Conservation (phyloP, 2,113 vertebrate genomes). For the Acanthochromis polyacanthus region DNA sequence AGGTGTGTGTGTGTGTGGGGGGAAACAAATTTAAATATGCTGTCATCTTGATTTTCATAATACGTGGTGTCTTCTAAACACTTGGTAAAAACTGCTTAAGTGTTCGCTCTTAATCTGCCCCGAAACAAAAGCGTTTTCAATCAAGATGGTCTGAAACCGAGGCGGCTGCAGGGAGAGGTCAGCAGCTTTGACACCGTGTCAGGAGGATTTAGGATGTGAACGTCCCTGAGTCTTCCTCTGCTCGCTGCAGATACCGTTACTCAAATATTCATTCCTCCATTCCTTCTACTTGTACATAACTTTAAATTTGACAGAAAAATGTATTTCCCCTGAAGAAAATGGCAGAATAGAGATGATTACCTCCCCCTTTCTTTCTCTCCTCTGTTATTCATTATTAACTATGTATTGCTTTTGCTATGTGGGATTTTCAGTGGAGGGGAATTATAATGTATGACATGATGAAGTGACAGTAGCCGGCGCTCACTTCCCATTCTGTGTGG, state of each 20-base stretch:
- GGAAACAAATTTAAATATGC: neutral
- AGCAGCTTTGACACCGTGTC: constrained; percentile 46
- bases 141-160: constrained; percentile 41
- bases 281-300: constrained; percentile 28
- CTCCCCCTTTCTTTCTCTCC: constrained; percentile 20
- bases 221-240: constrained; percentile 30
- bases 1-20: neutral
- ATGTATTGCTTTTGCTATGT: constrained; percentile 55
- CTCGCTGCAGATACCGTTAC: constrained; percentile 16
- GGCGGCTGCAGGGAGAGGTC: constrained; percentile 55
- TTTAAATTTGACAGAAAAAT: constrained; percentile 50
- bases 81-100: constrained; percentile 31
- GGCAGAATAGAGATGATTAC: constrained; percentile 51
- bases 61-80: neutral
- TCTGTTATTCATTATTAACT: constrained; percentile 60
- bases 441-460: constrained; percentile 74
- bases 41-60: constrained; percentile 8
- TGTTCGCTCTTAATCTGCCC: constrained; percentile 54
- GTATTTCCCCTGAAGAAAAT: constrained; percentile 49
- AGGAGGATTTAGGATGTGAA: constrained; percentile 57
- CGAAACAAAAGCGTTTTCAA: constrained; percentile 63
- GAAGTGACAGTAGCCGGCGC: constrained; percentile 62
- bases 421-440: constrained; percentile 52
- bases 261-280: constrained; percentile 47
- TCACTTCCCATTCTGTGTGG: constrained; percentile 55